Evolutionary conservation across 2,888 invertebrate species (phyloP), one percentile per base, ranked within the genome.

Genomic region (Dynastes grantii): DNA sequence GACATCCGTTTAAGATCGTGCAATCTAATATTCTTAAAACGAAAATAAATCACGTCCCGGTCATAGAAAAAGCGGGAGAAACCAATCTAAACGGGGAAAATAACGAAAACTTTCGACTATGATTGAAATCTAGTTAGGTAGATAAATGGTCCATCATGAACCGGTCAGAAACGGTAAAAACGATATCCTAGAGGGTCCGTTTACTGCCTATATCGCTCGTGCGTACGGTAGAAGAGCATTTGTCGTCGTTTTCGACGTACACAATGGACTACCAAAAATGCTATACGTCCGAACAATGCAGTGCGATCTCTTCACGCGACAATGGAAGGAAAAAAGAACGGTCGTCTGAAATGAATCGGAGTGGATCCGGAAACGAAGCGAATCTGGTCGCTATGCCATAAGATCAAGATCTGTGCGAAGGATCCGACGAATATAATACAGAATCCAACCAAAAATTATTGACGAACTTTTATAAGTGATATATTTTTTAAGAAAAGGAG

Each of bases 81-180:
- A 55, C 29, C n/a, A 53, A 8, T 37, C 37, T 13, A 8, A 32
- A 29, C 1, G 22, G 61, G 51, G 64, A 76, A 71, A 71, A 65
- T 65, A 78, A 80, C 79, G 79, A 77, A 78, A 79, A 80, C 81
- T 84, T 85, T 83, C 82, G 84, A 84, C 84, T 85, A 85, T 85
- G 85, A 86, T 86, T 85, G 85, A 86, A 86, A 85, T 82, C 84
- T 83, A 83, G 85, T 85, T 86, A 86, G 84, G 84, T 85, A 85
- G 85, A 86, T 85, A 85, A 86, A 86, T 85, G 85, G 84, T 84
- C 83, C 82, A 83, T 84, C 81, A 55, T 63, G 65, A 73, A 40
- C 75, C 40, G 80, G 79, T 77, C 78, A 61, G 64, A 79, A 77
- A 76, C 73, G 78, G 67, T 70, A 73, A 80, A 80, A 77, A 81